Evolutionary conservation across 2,888 invertebrate genomes (phyloP).

Genomic region (Gymnocheta viridis): DNA sequence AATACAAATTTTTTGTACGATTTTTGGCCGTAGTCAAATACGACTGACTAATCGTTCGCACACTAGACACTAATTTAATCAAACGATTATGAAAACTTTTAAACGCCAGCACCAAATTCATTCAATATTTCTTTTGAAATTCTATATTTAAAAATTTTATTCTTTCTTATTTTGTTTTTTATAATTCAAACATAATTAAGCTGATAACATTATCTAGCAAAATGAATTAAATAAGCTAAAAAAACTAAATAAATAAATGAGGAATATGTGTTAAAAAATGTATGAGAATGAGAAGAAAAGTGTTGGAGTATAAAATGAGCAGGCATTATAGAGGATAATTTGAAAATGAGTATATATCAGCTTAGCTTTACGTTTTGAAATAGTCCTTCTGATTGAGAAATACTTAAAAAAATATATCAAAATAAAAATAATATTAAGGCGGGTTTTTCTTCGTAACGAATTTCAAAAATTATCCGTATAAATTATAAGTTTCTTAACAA

Average conservation of each 20-base stretch:
- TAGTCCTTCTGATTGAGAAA: too few relatives aligned
- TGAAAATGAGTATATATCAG: too few relatives aligned
- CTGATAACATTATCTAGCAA: slow-evolving; percentile 43
- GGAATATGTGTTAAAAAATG: not conserved
- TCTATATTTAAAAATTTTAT: slow-evolving; percentile 9
- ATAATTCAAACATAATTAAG: slow-evolving; percentile 7
- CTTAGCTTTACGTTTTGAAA: too few relatives aligned
- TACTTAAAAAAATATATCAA: too few relatives aligned
- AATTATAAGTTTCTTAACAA: too few relatives aligned
- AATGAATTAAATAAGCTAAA: not conserved
- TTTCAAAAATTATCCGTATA: too few relatives aligned
- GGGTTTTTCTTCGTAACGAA: too few relatives aligned
- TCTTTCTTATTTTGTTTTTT: not conserved
- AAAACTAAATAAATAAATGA: not conserved
- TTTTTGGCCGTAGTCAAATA: not conserved
- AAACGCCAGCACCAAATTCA: slow-evolving; percentile 3
- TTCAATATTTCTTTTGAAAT: slow-evolving; percentile 10
- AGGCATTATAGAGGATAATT: too few relatives aligned
- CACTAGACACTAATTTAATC: not conserved
- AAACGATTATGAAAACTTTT: slow-evolving; percentile 6
- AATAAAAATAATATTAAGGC: too few relatives aligned
- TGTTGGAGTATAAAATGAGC: too few relatives aligned
- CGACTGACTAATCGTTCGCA: not conserved
- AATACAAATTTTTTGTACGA: not conserved
- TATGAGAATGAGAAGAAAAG: too few relatives aligned